Evolutionary conservation across 2,113 vertebrate genomes (phyloP), one percentile per base, ranked within the genome.

Genomic region (Alaudala cheleensis): DNA sequence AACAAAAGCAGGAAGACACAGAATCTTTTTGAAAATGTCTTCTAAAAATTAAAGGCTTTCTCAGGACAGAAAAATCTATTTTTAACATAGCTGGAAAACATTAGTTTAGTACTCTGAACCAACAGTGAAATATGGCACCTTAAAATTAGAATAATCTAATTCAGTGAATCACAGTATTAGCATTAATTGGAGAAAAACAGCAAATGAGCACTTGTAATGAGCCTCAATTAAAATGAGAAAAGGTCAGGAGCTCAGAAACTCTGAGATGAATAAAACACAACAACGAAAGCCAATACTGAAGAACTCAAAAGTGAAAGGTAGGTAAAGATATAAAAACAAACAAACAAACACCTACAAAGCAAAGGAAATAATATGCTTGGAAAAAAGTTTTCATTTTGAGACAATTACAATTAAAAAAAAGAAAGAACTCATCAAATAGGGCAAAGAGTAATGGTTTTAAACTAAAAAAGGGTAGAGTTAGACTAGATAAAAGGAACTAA

Each of bases 21-120:
- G 24, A 45, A 12, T 37, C 28, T 56, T 80, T 65, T 29, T 3
- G 0, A 26, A 66, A 0, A 0, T 3, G 26, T 39, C 26, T 61
- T 86, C 25, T 21, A 17, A 70, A 51, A 86, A 62, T 14, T 44
- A 34, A 70, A 76, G n/a, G 51, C 11, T 83, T 79, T 65, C 31
- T 72, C 57, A 79, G 29, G 45, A 65, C 31, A 93, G n/a, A 34
- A 74, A 64, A 67, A 29, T 25, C 19, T 22, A 26, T 26, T 50
- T 37, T 69, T 60, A 54, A 42, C 20, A 54, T 44, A 28, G 6
- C 14, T 72, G n/a, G 24, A 82, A 85, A 95, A 90, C 4, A 26
- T 17, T 51, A 47, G 22, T 65, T 92, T n/a, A 62, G 25, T 88
- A 62, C 10, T 62, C 31, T 10, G 20, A 85, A 67, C 5, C 29